These are phyloP conservation scores for Osedax frankpressi DNA, from an alignment of 2,888 invertebrate genomes.

Conservation along the genomic window DNA sequence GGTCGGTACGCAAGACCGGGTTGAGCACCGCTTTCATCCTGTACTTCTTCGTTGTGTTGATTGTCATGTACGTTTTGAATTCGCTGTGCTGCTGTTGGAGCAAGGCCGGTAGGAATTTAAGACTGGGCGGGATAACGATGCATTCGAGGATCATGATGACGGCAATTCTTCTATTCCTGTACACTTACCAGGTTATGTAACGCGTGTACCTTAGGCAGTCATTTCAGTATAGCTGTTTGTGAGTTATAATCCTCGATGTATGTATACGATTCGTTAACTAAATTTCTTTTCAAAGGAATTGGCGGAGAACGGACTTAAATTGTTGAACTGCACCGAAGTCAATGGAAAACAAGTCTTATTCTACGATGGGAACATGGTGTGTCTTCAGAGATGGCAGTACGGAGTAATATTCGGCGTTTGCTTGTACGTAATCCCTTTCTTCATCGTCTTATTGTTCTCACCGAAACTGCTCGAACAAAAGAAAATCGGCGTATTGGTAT, in stretches of 20 bases:
- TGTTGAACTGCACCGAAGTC: conserved; percentile 21
- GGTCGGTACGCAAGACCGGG: conserved; percentile 6
- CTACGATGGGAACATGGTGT: conserved; percentile 22
- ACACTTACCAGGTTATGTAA: conserved; percentile 17
- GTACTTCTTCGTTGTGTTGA: conserved; percentile 12
- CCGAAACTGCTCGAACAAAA: conserved; percentile 18
- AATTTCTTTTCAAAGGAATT: neutral
- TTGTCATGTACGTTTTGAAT: conserved; percentile 11
- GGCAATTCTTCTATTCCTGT: conserved; percentile 16
- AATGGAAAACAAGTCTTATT: conserved; percentile 18
- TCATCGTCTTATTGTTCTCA: conserved; percentile 18
- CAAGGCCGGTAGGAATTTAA: neutral
- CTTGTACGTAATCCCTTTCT: conserved; percentile 24
- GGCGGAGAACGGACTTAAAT: conserved; percentile 14
- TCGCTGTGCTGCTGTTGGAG: conserved; percentile 12
- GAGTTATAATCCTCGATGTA: neutral
- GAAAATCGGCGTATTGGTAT: neutral
- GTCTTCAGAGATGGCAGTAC: conserved; percentile 25
- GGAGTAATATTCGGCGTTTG: conserved; percentile 11
- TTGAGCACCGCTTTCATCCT: conserved; percentile 9
- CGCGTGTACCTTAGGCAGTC: neutral
- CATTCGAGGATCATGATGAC: conserved; percentile 8
- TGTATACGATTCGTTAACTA: neutral
- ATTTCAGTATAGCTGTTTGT: neutral
- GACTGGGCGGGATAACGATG: conserved; percentile 3